phyloP scores from a whole-genome alignment of 1,140 invertebrate genomes.

The Saccostrea glomerata region DNA sequence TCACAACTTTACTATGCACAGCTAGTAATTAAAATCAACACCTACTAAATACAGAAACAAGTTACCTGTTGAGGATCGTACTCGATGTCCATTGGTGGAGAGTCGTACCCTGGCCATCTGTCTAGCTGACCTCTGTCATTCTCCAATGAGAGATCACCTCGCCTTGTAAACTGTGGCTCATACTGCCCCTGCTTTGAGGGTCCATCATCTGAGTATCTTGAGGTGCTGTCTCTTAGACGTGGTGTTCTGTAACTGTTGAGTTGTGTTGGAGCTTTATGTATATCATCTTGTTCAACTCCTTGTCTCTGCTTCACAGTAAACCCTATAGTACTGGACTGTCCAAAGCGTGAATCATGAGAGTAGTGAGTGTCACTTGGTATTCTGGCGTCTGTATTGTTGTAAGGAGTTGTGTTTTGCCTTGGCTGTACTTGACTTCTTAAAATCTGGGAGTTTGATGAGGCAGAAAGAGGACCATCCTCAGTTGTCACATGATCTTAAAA shows the following conservation, averaged over 20 bases:
- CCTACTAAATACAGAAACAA: too few species aligned
- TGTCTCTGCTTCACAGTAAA: too few species aligned
- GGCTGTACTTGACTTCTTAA: not conserved
- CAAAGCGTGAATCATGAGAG: too few species aligned
- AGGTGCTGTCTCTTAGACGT: not conserved
- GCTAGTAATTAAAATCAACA: not conserved
- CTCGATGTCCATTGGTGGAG: conserved; percentile 55
- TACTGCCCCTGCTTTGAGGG: not conserved
- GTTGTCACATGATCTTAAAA: too few species aligned
- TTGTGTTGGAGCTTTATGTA: too few species aligned
- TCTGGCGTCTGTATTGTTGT: not conserved
- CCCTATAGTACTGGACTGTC: too few species aligned
- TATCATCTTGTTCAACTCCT: too few species aligned
- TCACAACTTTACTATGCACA: not conserved
- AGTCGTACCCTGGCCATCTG: conserved; percentile 50
- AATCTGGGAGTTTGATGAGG: not conserved
- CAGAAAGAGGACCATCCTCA: not conserved
- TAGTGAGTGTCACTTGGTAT: too few species aligned
- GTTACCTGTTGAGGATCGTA: not conserved
- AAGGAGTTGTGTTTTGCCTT: not conserved
- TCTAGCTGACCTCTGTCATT: not conserved
- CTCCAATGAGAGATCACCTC: not conserved
- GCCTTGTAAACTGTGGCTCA: not conserved
- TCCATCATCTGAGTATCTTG: not conserved
- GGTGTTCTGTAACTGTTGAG: not conserved